Conservation (phyloP, 1,140 invertebrate species). For the Nylanderia fulva region DNA sequence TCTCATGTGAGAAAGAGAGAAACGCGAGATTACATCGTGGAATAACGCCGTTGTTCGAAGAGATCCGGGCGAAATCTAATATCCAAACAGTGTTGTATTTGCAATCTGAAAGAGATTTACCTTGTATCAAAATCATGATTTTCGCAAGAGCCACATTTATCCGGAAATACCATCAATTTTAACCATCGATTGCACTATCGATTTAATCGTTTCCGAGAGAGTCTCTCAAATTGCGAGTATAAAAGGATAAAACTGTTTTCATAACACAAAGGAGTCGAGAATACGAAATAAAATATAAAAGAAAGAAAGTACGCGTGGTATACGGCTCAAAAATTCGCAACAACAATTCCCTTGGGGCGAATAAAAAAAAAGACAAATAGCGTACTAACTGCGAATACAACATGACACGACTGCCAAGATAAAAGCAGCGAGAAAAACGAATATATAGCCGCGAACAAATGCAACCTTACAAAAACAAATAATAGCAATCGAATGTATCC, state of each 20-base stretch:
- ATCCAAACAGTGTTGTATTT: conserved; percentile 21
- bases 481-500: conserved; percentile 44
- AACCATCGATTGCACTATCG: neutral
- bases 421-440: conserved; percentile 41
- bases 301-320: neutral
- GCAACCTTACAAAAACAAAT: conserved; percentile 47
- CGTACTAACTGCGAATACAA: conserved; percentile 28
- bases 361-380: conserved; percentile 32
- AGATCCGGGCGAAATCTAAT: conserved; percentile 29
- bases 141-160: neutral
- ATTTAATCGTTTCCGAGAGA: neutral
- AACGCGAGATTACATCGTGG: conserved; percentile 22
- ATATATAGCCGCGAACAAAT: conserved; percentile 1
- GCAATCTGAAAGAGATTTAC: conserved; percentile 18
- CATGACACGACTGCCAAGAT: neutral
- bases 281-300: conserved; percentile 39
- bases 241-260: conserved; percentile 22
- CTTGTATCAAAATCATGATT: neutral
- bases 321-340: conserved; percentile 45
- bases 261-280: conserved; percentile 17
- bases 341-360: conserved; percentile 9
- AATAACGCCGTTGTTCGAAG: neutral
- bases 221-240: neutral
- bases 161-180: neutral
- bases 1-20: neutral